phyloP scores from a whole-genome alignment of 2,888 invertebrate genomes.

The Eristalis arbustorum region DNA sequence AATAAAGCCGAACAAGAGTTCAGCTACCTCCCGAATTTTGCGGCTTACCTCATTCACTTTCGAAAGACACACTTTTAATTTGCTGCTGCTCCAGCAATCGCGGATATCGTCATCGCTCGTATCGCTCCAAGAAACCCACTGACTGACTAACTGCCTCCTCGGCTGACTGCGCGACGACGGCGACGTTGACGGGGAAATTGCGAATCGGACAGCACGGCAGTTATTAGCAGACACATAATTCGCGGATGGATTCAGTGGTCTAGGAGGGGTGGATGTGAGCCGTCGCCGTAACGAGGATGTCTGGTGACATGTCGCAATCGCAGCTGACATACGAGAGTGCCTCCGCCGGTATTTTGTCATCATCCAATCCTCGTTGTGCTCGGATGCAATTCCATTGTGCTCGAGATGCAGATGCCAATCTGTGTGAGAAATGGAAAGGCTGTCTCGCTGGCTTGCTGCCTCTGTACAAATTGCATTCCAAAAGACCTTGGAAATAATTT shows the following conservation, averaged over 20 bases:
- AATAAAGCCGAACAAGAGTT: neutral
- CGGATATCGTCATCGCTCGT: neutral
- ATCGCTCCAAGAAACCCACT: neutral
- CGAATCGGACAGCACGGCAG: conserved; percentile 18
- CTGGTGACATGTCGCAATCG: conserved; percentile 26
- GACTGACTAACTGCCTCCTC: neutral
- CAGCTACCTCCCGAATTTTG: conserved; percentile 8
- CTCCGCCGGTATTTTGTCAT: neutral
- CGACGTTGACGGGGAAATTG: neutral
- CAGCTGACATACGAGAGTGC: neutral
- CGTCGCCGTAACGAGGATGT: conserved; percentile 17
- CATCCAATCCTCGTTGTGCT: conserved; percentile 7
- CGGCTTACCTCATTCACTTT: neutral
- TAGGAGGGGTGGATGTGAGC: neutral
- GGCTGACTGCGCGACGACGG: neutral
- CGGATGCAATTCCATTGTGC: conserved; percentile 31
- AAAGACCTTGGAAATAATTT: conserved; percentile 60
- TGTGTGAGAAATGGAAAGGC: conserved; percentile 31
- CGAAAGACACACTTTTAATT: conserved; percentile 6
- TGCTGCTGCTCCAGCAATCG: neutral
- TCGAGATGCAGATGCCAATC: conserved; percentile 8
- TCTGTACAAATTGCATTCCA: conserved; percentile 45
- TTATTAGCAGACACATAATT: conserved; percentile 2
- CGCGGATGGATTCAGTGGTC: neutral
- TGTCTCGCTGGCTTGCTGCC: neutral